Percentiles rank a stretch among this genome's conserved stretches.
Conservation (phyloP, 2,888 invertebrate genomes). For the Choreutis nemorana region DNA sequence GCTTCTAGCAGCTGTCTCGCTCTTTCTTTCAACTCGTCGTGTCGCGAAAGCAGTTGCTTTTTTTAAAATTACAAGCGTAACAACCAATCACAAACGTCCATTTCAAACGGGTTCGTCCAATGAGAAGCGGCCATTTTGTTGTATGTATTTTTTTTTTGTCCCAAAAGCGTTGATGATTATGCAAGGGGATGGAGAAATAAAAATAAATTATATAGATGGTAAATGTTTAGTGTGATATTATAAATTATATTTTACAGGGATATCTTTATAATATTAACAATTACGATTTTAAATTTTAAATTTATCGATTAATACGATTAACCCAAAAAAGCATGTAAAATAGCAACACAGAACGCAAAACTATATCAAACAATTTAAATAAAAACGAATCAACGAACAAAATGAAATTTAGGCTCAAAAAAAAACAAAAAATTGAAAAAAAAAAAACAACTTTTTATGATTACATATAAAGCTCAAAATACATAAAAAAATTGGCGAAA, state of each 20-base stretch:
- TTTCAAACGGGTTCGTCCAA: too few relatives aligned
- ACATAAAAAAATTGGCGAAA: too few relatives aligned
- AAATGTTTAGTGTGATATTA: conserved; percentile 8
- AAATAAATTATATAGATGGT: conserved; percentile 16
- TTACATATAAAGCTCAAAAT: not conserved
- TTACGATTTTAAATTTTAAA: too few relatives aligned
- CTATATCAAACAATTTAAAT: too few relatives aligned
- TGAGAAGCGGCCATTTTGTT: conserved; percentile 15
- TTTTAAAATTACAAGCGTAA: too few relatives aligned
- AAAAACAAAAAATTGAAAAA: not conserved
- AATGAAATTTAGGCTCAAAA: not conserved
- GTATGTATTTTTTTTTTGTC: conserved; percentile 15
- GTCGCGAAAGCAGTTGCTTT: conserved; percentile 79
- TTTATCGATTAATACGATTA: too few relatives aligned
- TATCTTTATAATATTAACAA: too few relatives aligned
- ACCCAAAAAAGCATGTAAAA: too few relatives aligned
- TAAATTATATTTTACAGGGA: too few relatives aligned
- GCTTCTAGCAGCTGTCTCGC: conserved; percentile 85
- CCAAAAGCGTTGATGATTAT: conserved; percentile 34
- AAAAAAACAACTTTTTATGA: not conserved
- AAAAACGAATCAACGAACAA: too few relatives aligned
- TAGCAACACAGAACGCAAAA: too few relatives aligned
- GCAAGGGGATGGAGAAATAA: conserved; percentile 35
- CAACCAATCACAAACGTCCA: conserved; percentile 27
- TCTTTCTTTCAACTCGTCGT: conserved; percentile 85